Percentiles rank a stretch among this genome's conserved stretches.
phyloP scores from a whole-genome alignment of 92 coral and sea anemone genomes.

The Actinostola sp. region DNA sequence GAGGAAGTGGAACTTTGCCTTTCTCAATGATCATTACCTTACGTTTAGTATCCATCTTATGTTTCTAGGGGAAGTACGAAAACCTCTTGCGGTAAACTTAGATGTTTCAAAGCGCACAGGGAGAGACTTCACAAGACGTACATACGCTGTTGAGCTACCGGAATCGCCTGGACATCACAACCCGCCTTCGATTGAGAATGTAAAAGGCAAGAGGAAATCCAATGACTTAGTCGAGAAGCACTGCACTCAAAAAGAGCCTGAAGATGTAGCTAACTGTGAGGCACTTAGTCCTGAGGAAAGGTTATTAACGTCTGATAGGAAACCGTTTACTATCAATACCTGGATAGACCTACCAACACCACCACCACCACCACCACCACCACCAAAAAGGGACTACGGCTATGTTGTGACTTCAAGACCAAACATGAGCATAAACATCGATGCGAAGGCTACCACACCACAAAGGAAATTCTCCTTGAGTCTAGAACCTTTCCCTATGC shows the following conservation, averaged over 20 bases:
- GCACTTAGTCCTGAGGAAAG: neutral
- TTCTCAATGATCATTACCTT: neutral
- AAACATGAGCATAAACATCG: neutral
- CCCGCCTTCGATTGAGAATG: slow-evolving; percentile 2
- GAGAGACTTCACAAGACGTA: neutral
- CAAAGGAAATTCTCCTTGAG: too few species aligned
- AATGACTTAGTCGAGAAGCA: too few species aligned
- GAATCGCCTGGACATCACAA: slow-evolving; percentile 38
- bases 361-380: neutral
- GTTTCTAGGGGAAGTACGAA: slow-evolving; percentile 20
- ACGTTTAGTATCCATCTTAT: too few species aligned
- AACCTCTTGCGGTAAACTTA: slow-evolving; percentile 9
- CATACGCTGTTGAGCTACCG: slow-evolving; percentile 30
- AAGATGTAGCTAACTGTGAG: neutral
- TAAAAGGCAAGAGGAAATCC: neutral
- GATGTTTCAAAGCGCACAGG: slow-evolving; percentile 26
- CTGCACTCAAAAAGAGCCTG: slow-evolving; percentile 3
- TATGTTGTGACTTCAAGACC: neutral
- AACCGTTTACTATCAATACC: slow-evolving; percentile 5
- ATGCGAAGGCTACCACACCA: too few species aligned
- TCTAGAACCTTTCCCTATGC: too few species aligned
- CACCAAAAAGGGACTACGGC: neutral
- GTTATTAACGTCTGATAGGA: neutral
- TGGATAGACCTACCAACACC: neutral
- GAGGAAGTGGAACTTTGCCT: too few species aligned